These are phyloP conservation scores for Acanthosoma haemorrhoidale DNA, from an alignment of 2,888 invertebrate species.

Conservation along the genomic window DNA sequence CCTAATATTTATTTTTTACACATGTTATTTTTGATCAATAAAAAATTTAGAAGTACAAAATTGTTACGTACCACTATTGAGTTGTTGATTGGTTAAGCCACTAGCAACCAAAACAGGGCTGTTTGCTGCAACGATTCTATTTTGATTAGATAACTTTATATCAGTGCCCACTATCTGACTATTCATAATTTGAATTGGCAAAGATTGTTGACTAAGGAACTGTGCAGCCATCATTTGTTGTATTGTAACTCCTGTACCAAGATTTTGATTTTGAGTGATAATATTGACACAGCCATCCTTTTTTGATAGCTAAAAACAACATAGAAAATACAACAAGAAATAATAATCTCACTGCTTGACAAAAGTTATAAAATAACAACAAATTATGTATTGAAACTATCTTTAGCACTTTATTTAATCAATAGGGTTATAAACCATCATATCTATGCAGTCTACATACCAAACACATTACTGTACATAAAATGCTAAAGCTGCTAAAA, in stretches of 20 bases:
- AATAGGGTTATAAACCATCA: too few relatives aligned
- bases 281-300: conserved; percentile 39
- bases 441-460: too few relatives aligned
- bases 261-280: conserved; percentile 32
- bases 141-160: conserved; percentile 32
- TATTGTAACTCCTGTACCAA: conserved; percentile 36
- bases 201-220: conserved; percentile 37
- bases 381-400: neutral
- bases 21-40: conserved; percentile 16
- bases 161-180: conserved; percentile 34
- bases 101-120: conserved; percentile 32
- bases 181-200: conserved; percentile 36
- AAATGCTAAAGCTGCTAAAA: too few relatives aligned
- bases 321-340: neutral
- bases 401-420: neutral
- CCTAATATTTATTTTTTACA: too few relatives aligned
- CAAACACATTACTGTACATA: too few relatives aligned
- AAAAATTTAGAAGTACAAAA: neutral
- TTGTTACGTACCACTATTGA: conserved; percentile 31
- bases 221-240: conserved; percentile 39
- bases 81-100: conserved; percentile 28
- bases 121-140: conserved; percentile 30
- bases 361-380: neutral
- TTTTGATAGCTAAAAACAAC: conserved; percentile 35
- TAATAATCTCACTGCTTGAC: neutral